A percentile compares a stretch with the other conserved stretches of the same genome.
Evolutionary conservation across 2,888 invertebrate species (phyloP).

Genomic region (Chaitophorus viminalis): DNA sequence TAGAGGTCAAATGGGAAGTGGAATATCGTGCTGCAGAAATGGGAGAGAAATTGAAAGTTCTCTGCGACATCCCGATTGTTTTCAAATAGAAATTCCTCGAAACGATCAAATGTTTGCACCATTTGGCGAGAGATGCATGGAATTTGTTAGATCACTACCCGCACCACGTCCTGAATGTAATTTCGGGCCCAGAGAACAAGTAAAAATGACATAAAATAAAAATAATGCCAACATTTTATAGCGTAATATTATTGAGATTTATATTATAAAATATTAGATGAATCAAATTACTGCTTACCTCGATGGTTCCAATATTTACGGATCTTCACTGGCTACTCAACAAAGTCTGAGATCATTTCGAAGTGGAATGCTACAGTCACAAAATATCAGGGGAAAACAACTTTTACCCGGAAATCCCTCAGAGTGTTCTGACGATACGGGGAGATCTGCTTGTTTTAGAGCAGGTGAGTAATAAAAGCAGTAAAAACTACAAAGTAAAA

Average conservation of each 20-base stretch:
- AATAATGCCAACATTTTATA: neutral
- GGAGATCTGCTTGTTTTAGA: slow-evolving; percentile 76
- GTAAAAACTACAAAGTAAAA: too few relatives aligned
- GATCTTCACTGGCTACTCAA: slow-evolving; percentile 73
- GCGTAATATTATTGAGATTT: neutral
- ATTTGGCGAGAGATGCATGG: slow-evolving; percentile 68
- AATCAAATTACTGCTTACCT: slow-evolving; percentile 79
- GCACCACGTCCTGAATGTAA: slow-evolving; percentile 69
- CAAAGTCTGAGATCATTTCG: slow-evolving; percentile 72
- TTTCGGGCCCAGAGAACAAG: slow-evolving; percentile 69
- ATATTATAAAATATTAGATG: slow-evolving; percentile 70
- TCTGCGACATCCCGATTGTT: slow-evolving; percentile 67
- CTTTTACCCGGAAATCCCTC: slow-evolving; percentile 75
- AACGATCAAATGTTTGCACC: slow-evolving; percentile 68
- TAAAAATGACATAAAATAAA: slow-evolving; percentile 62
- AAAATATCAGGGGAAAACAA: slow-evolving; percentile 75
- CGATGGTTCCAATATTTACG: slow-evolving; percentile 81
- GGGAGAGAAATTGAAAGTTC: slow-evolving; percentile 65
- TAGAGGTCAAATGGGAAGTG: slow-evolving; percentile 67
- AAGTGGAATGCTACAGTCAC: slow-evolving; percentile 74
- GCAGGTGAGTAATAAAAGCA: slow-evolving; percentile 71
- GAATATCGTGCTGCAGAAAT: slow-evolving; percentile 67
- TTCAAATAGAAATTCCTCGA: slow-evolving; percentile 67
- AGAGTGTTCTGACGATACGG: slow-evolving; percentile 74
- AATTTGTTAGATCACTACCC: slow-evolving; percentile 68